phyloP scores from a whole-genome alignment of 2,888 invertebrate species.

The Polyommatus icarus region DNA sequence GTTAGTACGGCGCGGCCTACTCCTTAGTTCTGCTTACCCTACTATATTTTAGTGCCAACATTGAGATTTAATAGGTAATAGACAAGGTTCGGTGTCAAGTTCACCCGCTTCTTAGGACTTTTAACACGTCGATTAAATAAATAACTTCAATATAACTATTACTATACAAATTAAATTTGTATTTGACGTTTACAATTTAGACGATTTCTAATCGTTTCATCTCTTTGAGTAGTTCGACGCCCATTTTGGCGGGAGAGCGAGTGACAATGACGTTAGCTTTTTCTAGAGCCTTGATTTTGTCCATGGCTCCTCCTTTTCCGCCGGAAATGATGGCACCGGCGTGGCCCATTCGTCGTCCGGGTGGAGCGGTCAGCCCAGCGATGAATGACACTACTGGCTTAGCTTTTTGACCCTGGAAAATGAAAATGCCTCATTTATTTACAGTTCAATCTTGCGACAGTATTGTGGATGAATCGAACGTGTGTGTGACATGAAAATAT shows the following conservation, averaged over 20 bases:
- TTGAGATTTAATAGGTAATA: slow-evolving; percentile 30
- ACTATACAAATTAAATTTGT: slow-evolving; percentile 61
- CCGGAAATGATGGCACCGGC: slow-evolving; percentile 99
- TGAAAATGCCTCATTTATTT: not conserved
- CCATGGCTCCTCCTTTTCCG: slow-evolving; percentile 98
- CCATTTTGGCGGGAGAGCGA: slow-evolving; percentile 98
- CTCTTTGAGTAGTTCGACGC: slow-evolving; percentile 91
- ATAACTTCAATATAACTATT: slow-evolving; percentile 67
- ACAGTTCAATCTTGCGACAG: not conserved
- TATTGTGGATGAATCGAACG: not conserved
- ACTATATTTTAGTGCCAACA: slow-evolving; percentile 32
- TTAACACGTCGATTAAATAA: slow-evolving; percentile 57
- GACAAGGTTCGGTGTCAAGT: slow-evolving; percentile 27
- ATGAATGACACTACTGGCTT: slow-evolving; percentile 99
- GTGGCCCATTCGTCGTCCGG: slow-evolving; percentile 99
- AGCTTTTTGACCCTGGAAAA: slow-evolving; percentile 87
- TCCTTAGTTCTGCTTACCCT: too few species aligned
- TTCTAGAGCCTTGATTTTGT: slow-evolving; percentile 97
- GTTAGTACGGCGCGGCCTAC: too few species aligned
- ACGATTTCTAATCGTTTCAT: slow-evolving; percentile 89
- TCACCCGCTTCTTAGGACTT: slow-evolving; percentile 24
- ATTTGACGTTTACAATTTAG: slow-evolving; percentile 57
- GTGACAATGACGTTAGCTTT: slow-evolving; percentile 96
- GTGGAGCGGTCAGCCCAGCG: slow-evolving; percentile 98
- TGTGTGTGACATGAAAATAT: not conserved